A percentile compares a stretch with the other conserved stretches of the same genome.
Conservation (phyloP, 2,888 invertebrate species). For the Macrosiphum euphorbiae region DNA sequence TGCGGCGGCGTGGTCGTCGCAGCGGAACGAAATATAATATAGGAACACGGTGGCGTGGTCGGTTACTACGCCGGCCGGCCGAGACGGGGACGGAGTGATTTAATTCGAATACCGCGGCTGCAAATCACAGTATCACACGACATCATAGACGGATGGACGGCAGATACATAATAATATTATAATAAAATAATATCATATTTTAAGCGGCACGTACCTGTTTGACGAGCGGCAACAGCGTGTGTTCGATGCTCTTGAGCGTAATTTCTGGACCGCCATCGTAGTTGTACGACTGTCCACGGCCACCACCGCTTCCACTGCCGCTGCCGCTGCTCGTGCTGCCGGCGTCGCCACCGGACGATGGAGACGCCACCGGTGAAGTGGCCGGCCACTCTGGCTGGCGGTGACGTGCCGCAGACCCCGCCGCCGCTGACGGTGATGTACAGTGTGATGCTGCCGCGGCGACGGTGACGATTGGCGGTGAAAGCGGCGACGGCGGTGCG, state of each 20-base stretch:
- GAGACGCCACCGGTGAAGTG: not conserved
- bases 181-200: not conserved
- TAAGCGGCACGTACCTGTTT: slow-evolving; percentile 82
- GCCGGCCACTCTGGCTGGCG: not conserved
- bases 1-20: slow-evolving; percentile 26
- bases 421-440: not conserved
- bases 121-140: not conserved
- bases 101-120: not conserved
- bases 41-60: not conserved
- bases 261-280: slow-evolving; percentile 77
- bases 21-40: slow-evolving; percentile 15
- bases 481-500: slow-evolving; percentile 28
- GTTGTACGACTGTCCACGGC: slow-evolving; percentile 35
- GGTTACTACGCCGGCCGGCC: not conserved
- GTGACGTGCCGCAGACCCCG: not conserved
- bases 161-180: not conserved
- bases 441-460: not conserved
- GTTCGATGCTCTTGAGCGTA: slow-evolving; percentile 94
- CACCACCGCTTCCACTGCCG: not conserved
- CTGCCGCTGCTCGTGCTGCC: not conserved
- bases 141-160: not conserved
- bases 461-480: slow-evolving; percentile 13
- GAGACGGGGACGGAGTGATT: not conserved
- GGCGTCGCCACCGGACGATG: not conserved
- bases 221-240: slow-evolving; percentile 92